These are phyloP conservation scores for Emydocephalus ijimae DNA, from an alignment of 2,113 vertebrate genomes.

Conservation along the genomic window DNA sequence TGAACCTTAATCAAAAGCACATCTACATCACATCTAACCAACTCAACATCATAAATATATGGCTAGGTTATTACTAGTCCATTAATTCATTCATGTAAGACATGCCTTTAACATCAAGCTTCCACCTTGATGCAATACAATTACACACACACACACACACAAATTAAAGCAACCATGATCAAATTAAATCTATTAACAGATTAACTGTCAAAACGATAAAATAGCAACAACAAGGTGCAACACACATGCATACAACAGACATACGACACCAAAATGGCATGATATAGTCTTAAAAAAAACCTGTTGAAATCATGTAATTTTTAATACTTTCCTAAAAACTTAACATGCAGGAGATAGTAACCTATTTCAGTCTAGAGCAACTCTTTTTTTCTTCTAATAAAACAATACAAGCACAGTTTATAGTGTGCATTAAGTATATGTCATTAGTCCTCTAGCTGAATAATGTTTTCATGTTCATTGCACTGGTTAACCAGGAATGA, in stretches of 20 bases:
- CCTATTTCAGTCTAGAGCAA: background rate
- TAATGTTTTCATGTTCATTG: constrained; percentile 42
- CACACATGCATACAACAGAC: background rate
- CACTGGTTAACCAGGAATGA: constrained; percentile 44
- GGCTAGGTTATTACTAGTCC: background rate
- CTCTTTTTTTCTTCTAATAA: background rate
- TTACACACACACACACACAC: background rate
- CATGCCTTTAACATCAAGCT: background rate
- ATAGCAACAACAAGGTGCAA: background rate
- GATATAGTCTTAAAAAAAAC: background rate
- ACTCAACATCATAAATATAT: background rate
- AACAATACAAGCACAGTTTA: background rate
- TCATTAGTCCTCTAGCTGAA: constrained; percentile 34
- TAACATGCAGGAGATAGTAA: background rate
- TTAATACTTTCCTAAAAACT: background rate
- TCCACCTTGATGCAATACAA: background rate
- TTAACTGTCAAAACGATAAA: background rate
- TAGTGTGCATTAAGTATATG: constrained; percentile 16
- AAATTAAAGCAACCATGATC: background rate
- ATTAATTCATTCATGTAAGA: background rate
- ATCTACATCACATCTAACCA: background rate
- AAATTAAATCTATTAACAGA: background rate
- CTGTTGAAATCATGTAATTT: background rate
- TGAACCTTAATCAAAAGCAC: background rate
- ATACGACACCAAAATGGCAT: background rate